phyloP scores from a whole-genome alignment of 2,888 invertebrate species.

The Tortricodes alternella region DNA sequence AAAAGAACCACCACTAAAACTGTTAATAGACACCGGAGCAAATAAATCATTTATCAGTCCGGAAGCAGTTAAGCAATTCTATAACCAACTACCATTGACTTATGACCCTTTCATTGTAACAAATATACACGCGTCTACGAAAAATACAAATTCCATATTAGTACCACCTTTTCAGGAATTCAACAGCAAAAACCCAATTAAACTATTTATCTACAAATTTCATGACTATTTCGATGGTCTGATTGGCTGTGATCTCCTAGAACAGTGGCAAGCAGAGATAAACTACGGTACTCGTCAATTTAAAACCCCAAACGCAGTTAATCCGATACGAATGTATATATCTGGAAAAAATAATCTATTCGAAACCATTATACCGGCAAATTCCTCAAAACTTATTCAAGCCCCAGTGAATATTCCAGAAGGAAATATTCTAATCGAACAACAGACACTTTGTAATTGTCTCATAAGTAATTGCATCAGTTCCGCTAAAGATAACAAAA shows the following conservation, averaged over 20 bases:
- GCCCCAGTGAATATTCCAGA: not conserved
- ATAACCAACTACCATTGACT: not conserved
- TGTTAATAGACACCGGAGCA: not conserved
- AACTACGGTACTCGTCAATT: not conserved
- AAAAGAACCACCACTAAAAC: not conserved
- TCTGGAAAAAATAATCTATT: not conserved
- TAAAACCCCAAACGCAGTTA: not conserved
- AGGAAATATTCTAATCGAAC: not conserved
- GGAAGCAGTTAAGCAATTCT: not conserved
- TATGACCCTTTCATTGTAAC: not conserved
- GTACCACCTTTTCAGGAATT: not conserved
- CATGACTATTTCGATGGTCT: conserved; percentile 3
- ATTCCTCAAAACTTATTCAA: not conserved
- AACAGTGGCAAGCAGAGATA: not conserved
- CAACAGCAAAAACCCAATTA: not conserved
- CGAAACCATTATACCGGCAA: not conserved
- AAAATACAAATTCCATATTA: not conserved
- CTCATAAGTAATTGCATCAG: not conserved
- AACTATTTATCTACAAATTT: not conserved
- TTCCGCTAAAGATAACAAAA: not conserved
- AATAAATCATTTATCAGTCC: not conserved
- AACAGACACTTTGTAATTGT: not conserved
- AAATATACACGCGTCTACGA: not conserved
- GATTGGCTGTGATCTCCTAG: not conserved
- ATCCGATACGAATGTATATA: not conserved